Evolutionary conservation across 2,888 invertebrate genomes (phyloP), one percentile per base, ranked within the genome.

Genomic region (Escarpia spicata): DNA sequence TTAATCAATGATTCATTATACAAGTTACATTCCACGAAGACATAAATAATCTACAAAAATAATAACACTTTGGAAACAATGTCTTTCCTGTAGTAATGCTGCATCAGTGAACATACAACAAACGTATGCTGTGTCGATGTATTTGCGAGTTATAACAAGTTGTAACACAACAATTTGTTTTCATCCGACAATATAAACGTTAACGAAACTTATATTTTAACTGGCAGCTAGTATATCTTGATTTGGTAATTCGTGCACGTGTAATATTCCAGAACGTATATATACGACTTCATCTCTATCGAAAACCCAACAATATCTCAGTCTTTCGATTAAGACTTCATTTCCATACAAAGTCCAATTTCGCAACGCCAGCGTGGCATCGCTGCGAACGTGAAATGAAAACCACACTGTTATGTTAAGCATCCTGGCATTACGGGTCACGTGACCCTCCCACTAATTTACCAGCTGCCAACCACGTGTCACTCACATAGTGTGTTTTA

Each of bases 371-470:
- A 52, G 52, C 75, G 2, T n/a, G 75, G 6, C 75, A n/a, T 75
- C 19, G 26, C 26, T 6, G 26, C 19, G 19, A 26, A 75, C 19
- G 75, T 75, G 75, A 75, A 75, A 75, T n/a, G 26, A 19, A 75
- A 2, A 75, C 75, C 75, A 6, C 26, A 26, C 75, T n/a, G 75
- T 75, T 75, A 75, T 75, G 75, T 75, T 75, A 75, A 75, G 75
- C 75, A 75, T 75, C 75, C 26, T 75, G 75, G 75, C 75, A 75
- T 75, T n/a, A n/a, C 75, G 75, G n/a, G 75, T n/a, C 75, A 75
- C 75, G 75, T 75, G 75, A 75, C 75, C 19, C 75, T 0, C 19
- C 75, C 75, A 19, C 75, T 75, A 75, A 75, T 75, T 75, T 75
- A 26, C 75, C 75, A 75, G 26, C 75, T 75, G 75, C 75, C 75